Percentiles rank a stretch among this genome's conserved stretches.
These are phyloP conservation scores for Parnassius apollo DNA, from an alignment of 2,888 invertebrate species.

Conservation along the genomic window DNA sequence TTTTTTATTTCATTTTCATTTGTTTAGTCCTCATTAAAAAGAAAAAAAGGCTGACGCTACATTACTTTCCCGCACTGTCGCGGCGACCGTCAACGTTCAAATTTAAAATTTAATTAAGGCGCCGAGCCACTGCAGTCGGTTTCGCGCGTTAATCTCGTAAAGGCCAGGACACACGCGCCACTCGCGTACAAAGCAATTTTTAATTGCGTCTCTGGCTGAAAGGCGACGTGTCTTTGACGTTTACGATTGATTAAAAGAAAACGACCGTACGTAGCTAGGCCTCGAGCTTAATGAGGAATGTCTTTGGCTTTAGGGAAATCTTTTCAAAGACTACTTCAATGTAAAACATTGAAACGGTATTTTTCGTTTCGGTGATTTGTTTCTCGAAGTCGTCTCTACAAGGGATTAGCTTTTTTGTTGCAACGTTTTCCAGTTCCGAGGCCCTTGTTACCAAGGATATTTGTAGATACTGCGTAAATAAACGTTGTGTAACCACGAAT, in stretches of 20 bases:
- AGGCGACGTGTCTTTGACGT: conserved; percentile 61
- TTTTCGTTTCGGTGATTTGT: not conserved
- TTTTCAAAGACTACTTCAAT: not conserved
- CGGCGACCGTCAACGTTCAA: conserved; percentile 52
- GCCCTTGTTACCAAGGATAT: no score
- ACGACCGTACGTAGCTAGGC: conserved; percentile 21
- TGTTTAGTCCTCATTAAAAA: conserved; percentile 22
- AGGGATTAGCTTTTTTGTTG: no score
- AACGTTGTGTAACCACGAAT: no score
- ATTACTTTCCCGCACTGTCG: conserved; percentile 43
- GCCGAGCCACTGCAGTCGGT: conserved; percentile 46
- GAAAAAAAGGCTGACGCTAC: conserved; percentile 40
- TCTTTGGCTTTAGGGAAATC: conserved; percentile 23
- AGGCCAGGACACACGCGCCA: conserved; percentile 55
- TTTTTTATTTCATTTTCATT: not conserved
- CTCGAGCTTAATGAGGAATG: conserved; percentile 29
- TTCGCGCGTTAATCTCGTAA: conserved; percentile 65
- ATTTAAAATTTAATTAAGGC: conserved; percentile 71
- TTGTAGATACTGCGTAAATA: no score
- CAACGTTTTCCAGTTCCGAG: no score
- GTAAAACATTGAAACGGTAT: not conserved
- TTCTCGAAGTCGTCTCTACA: not conserved
- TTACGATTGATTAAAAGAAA: conserved; percentile 41
- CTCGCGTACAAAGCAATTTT: conserved; percentile 67
- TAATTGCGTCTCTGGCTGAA: conserved; percentile 62